Evolutionary conservation across 1,140 invertebrate species (phyloP), one percentile per base, ranked within the genome.

Genomic region (Branchinecta lynchi): DNA sequence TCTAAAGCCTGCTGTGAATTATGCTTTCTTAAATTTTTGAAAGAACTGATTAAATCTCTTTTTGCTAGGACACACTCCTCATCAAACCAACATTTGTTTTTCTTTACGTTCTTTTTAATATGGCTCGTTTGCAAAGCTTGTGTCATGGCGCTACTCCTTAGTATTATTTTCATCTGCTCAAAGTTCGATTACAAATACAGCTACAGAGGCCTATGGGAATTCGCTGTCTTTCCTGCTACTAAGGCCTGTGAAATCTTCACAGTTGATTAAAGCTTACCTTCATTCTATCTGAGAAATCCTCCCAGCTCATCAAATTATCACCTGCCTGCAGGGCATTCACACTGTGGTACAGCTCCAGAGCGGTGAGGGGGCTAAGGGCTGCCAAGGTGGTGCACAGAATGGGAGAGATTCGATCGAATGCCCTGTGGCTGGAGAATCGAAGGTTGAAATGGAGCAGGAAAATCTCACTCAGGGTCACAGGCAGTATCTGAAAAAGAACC

Each of bases 381-480:
- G 94, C 89, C 65, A 98, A 79, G 75, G 92, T 93, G 0, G 95
- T 87, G 72, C 90, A 89, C 3, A 98, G 79, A 71, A 98, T 89
- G 70, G 74, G 86, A 75, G 70, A 71, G 10, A 92, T 87, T 79
- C 92, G 92, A 73, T 95, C 90, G 78, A 93, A 96, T 0, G 92
- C 91, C 45, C 89, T 83, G 0, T 87, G 84, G 12, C 91, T 96
- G 17, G 92, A 92, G 78, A 96, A 98, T 72, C 87, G 81, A 43
- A 96, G 79, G 81, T 97, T 96, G 78, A 97, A 97, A 79, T 93
- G 88, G 9, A 98, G 80, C 70, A 92, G 80, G 77, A 95, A 97
- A 75, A 98, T 91, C 79, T 98, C 92, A 0, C 89, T 87, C 21
- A 98, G 79, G 3, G 90, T 92, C 45, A 94, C 89, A 1, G 95